phyloP scores from a whole-genome alignment of 2,797 vertebrate genomes.

The Pseudochirops corinnae region DNA sequence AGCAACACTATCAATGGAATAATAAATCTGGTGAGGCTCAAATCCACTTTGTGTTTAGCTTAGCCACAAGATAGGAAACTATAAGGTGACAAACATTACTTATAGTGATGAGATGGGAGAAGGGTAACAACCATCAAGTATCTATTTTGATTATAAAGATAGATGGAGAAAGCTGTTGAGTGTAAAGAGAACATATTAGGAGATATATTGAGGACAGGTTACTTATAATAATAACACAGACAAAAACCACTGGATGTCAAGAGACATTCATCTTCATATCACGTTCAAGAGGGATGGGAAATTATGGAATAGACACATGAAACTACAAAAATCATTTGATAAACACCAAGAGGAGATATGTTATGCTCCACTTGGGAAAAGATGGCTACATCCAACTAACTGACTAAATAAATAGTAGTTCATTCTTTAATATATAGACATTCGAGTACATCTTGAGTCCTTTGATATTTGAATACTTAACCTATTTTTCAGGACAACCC shows the following conservation, averaged over 20 bases:
- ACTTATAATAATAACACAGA: neutral
- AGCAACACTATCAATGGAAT: neutral
- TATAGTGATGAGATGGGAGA: conserved; percentile 2
- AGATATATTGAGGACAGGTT: conserved; percentile 6
- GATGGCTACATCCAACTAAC: neutral
- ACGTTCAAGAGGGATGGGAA: neutral
- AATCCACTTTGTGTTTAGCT: accelerated
- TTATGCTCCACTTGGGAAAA: conserved; percentile 21
- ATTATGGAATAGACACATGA: accelerated
- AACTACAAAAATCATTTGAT: neutral
- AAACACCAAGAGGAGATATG: conserved; percentile 20
- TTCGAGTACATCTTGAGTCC: neutral
- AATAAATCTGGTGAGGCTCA: neutral
- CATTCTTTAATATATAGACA: neutral
- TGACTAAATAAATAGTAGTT: neutral
- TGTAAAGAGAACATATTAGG: neutral
- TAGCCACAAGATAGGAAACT: neutral
- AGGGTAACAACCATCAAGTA: conserved; percentile 14
- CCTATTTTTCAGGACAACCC: conserved; percentile 9
- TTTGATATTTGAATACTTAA: neutral
- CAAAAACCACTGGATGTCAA: neutral
- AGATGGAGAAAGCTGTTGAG: neutral
- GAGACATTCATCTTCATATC: neutral
- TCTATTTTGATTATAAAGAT: conserved; percentile 31
- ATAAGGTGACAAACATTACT: neutral